Conservation (phyloP, 2,113 vertebrate genomes). For the Misgurnus mizolepis region DNA sequence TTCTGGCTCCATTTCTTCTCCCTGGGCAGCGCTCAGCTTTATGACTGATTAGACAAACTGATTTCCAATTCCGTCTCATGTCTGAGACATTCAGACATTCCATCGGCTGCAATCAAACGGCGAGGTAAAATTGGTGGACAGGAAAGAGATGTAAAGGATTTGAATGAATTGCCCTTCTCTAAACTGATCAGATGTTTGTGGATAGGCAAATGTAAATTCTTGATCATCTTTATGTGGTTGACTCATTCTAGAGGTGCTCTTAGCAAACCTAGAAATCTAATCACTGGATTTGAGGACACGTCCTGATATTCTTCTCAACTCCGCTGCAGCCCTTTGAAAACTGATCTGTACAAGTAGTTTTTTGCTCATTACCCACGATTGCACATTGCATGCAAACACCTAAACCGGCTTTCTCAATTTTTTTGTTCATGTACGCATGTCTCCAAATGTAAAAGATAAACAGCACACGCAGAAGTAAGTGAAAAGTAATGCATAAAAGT, state of each 20-base stretch:
- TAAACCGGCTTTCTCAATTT: not conserved
- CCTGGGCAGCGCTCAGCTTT: constrained; percentile 38
- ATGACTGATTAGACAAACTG: constrained; percentile 53
- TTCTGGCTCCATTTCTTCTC: constrained; percentile 41
- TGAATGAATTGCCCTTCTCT: constrained; percentile 33
- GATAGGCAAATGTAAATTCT: constrained; percentile 30
- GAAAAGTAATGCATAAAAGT: no score
- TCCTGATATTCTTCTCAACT: not conserved
- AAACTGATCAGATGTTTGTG: constrained; percentile 36
- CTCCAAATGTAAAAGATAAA: no score
- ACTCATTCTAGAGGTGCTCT: not conserved
- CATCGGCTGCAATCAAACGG: constrained; percentile 32
- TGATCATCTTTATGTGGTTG: constrained; percentile 30
- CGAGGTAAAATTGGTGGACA: constrained; percentile 35
- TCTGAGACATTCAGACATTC: constrained; percentile 40
- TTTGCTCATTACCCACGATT: not conserved
- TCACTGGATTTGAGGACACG: constrained; percentile 8
- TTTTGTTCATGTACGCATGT: not conserved
- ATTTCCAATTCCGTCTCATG: constrained; percentile 43
- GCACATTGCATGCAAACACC: no score
- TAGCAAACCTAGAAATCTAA: constrained; percentile 25
- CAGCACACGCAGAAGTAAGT: no score
- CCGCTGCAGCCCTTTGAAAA: no score
- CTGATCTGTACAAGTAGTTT: not conserved
- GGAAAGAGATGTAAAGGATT: constrained; percentile 29